Percentiles rank a stretch among this genome's conserved stretches.
phyloP scores from a whole-genome alignment of 2,113 vertebrate species.

The Centropus unirufus region DNA sequence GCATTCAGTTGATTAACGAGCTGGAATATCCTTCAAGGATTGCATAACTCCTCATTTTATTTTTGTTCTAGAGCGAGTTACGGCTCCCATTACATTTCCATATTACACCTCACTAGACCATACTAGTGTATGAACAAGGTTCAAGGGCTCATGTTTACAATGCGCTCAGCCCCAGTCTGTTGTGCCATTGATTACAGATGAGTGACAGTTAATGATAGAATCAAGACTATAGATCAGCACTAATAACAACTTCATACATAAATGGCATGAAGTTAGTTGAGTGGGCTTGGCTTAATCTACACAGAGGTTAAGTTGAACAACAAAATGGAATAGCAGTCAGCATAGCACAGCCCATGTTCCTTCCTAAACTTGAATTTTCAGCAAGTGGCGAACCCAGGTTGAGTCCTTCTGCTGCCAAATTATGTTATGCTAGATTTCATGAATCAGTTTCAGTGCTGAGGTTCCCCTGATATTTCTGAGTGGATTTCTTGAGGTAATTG shows the following conservation, averaged over 20 bases:
- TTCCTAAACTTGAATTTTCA: neutral
- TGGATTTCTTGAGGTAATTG: neutral
- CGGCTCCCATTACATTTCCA: slow-evolving; percentile 21
- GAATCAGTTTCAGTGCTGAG: neutral
- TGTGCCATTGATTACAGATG: neutral
- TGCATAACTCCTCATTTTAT: slow-evolving; percentile 45
- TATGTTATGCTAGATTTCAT: neutral
- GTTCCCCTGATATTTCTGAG: neutral
- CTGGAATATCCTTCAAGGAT: slow-evolving; percentile 51
- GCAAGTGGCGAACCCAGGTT: neutral
- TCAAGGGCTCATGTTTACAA: slow-evolving; percentile 1
- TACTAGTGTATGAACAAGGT: neutral
- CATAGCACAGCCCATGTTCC: fast-evolving
- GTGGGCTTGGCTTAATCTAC: neutral
- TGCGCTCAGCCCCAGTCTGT: neutral
- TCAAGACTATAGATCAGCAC: neutral
- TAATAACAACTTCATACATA: neutral
- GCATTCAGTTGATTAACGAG: slow-evolving; percentile 24
- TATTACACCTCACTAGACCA: neutral
- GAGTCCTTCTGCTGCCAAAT: neutral
- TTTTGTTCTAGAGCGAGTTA: slow-evolving; percentile 40
- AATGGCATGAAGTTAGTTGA: neutral
- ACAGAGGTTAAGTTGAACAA: neutral
- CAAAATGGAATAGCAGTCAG: neutral
- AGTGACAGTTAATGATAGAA: slow-evolving; percentile 22